phyloP scores from a whole-genome alignment of 2,113 vertebrate genomes.

The Vimba vimba region DNA sequence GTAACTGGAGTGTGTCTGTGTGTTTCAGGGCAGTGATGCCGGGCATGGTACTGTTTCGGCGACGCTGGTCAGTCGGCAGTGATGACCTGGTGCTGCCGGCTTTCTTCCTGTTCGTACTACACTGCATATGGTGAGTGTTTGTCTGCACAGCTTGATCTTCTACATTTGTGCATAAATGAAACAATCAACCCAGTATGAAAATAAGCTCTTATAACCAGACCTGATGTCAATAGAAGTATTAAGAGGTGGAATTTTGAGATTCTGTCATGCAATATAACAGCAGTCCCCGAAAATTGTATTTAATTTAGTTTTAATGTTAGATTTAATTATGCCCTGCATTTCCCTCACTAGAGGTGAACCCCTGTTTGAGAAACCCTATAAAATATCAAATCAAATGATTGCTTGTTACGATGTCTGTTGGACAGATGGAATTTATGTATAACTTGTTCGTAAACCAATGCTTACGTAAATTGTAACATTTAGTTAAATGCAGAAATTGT shows the following conservation, averaged over 20 bases:
- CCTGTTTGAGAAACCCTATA: too few relatives aligned
- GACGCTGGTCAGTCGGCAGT: constrained; percentile 99
- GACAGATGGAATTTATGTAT: neutral
- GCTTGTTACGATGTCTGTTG: too few relatives aligned
- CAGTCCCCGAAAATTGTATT: too few relatives aligned
- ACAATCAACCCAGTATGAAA: neutral
- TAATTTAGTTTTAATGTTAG: too few relatives aligned
- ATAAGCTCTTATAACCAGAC: neutral
- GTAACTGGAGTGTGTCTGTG: constrained; percentile 32
- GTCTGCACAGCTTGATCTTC: neutral
- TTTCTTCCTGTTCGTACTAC: constrained; percentile 96
- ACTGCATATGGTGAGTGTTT: constrained; percentile 90
- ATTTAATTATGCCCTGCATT: too few relatives aligned
- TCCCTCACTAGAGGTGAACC: too few relatives aligned
- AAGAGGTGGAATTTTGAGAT: neutral
- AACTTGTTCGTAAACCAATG: neutral
- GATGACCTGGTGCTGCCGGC: constrained; percentile 99
- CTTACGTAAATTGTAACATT: neutral
- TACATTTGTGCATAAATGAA: neutral
- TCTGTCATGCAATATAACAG: neutral
- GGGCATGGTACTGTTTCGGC: constrained; percentile 98
- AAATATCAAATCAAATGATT: too few relatives aligned
- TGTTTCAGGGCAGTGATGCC: constrained; percentile 84
- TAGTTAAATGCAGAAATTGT: neutral
- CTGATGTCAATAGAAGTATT: neutral